Conservation (phyloP, 2,888 invertebrate genomes). For the Stramonita haemastoma region DNA sequence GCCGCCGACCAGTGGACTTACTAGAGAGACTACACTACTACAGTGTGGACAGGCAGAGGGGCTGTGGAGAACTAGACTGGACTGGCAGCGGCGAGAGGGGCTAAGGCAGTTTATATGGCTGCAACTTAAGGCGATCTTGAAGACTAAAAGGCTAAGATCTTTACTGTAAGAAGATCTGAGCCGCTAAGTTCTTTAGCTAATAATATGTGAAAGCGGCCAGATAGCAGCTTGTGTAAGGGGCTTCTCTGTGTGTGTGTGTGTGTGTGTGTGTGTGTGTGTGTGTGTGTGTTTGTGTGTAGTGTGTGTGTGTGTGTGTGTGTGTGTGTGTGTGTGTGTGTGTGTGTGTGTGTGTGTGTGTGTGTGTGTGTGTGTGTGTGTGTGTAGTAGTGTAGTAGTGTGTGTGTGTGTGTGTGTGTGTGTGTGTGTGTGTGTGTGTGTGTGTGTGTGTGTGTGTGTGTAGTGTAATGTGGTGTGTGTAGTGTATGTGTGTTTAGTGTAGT, state of each 20-base stretch:
- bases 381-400: not conserved
- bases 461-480: too few species aligned
- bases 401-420: not conserved
- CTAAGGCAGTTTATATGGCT: slow-evolving; percentile 46
- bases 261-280: slow-evolving; percentile 13
- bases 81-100: slow-evolving; percentile 12
- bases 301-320: not conserved
- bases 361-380: not conserved
- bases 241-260: slow-evolving; percentile 24
- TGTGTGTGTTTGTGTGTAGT: too few species aligned
- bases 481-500: too few species aligned
- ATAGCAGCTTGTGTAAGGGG: slow-evolving; percentile 30
- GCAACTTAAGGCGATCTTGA: slow-evolving; percentile 50
- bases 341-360: not conserved
- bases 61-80: not conserved
- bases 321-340: not conserved
- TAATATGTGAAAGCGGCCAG: slow-evolving; percentile 45
- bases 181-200: slow-evolving; percentile 53
- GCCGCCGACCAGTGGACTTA: too few species aligned
- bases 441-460: too few species aligned
- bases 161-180: slow-evolving; percentile 54
- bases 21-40: too few species aligned
- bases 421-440: not conserved
- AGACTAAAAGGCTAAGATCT: slow-evolving; percentile 53
- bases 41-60: too few species aligned